phyloP scores from a whole-genome alignment of 2,113 vertebrate genomes.

The Boulengeromyrus knoepffleri region DNA sequence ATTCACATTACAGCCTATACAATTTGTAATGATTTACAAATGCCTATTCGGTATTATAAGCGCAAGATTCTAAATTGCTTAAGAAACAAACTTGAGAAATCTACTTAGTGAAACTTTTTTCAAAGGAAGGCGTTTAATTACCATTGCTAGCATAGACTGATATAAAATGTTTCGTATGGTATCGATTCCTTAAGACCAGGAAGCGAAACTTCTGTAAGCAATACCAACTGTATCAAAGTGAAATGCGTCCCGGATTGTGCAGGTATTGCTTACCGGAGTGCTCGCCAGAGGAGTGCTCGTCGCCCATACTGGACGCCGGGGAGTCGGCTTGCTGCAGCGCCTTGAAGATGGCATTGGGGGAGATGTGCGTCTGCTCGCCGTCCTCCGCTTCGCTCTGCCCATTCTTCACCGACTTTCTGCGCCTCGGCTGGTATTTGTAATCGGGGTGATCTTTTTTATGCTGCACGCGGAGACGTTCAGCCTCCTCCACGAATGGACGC shows the following conservation, averaged over 20 bases:
- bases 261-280: conserved; percentile 73
- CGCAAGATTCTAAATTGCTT: not conserved
- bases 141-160: not conserved
- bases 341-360: conserved; percentile 93
- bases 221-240: not conserved
- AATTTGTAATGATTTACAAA: conserved; percentile 43
- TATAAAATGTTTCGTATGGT: not conserved
- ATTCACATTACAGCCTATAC: conserved; percentile 36
- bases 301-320: conserved; percentile 88
- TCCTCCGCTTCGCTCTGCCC: conserved; percentile 85
- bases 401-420: conserved; percentile 91
- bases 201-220: not conserved
- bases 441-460: conserved; percentile 97
- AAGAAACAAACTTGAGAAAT: not conserved
- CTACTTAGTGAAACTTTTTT: not conserved
- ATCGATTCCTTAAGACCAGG: not conserved
- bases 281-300: conserved; percentile 88
- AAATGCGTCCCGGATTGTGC: too few relatives aligned
- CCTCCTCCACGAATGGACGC: conserved; percentile 93
- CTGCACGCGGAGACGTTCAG: conserved; percentile 87
- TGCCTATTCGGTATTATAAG: conserved; percentile 22
- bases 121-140: not conserved
- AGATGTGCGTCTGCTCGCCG: conserved; percentile 89
- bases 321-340: conserved; percentile 91
- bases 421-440: conserved; percentile 93